Conservation (phyloP, 2,797 vertebrate genomes). For the Scleropages formosus region DNA sequence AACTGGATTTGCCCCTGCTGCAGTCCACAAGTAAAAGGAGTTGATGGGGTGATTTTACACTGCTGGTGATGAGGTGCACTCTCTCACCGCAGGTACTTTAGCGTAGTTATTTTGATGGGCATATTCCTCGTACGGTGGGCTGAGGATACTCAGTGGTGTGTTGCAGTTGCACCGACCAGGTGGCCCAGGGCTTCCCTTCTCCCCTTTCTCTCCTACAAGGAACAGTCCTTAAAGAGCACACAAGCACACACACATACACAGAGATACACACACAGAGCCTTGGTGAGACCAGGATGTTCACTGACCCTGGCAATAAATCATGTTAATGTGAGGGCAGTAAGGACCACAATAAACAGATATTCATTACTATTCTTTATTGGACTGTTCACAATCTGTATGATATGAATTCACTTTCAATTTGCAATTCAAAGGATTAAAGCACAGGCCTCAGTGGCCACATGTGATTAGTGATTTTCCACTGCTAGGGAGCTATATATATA, state of each 20-base stretch:
- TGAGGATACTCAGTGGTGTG: conserved; percentile 61
- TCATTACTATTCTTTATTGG: not conserved
- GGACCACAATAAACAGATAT: not conserved
- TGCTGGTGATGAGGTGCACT: not conserved
- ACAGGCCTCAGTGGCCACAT: not conserved
- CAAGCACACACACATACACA: conserved; percentile 20
- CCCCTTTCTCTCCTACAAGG: conserved; percentile 86
- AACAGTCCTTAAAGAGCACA: conserved; percentile 71
- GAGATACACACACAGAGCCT: conserved; percentile 2
- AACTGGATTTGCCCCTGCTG: no score
- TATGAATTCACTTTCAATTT: not conserved
- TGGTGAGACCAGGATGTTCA: not conserved
- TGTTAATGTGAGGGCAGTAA: not conserved
- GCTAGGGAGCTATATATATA: not conserved
- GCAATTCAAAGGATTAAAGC: not conserved
- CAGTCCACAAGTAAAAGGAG: not conserved
- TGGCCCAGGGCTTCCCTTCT: conserved; percentile 80
- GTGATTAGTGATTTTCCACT: not conserved
- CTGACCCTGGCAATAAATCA: not conserved
- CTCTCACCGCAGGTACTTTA: conserved; percentile 82
- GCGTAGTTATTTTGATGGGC: conserved; percentile 63
- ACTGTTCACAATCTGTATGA: not conserved
- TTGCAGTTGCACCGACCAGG: conserved; percentile 85
- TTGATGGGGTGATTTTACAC: not conserved
- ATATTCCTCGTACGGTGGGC: conserved; percentile 72